Evolutionary conservation across 2,888 invertebrate genomes (phyloP).

Genomic region (Pachliopta kotzebuea): DNA sequence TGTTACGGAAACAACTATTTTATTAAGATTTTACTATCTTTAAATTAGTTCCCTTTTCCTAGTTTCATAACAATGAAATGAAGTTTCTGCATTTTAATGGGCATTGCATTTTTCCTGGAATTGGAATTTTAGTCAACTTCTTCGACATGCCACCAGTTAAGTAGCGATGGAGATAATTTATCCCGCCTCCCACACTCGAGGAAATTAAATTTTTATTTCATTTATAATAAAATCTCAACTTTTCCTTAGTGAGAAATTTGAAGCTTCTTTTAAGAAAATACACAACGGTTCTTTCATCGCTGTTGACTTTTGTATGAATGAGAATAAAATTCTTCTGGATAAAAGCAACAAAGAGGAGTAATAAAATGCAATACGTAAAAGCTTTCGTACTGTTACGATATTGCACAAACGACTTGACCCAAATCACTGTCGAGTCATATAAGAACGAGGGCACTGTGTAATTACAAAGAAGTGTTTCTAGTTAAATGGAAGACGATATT

Average conservation of each 20-base stretch:
- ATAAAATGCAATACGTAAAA: conserved; percentile 30
- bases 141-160: no score
- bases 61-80: neutral
- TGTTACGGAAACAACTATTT: no score
- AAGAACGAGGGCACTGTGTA: conserved; percentile 18
- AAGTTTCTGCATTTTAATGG: neutral
- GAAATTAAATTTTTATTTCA: conserved; percentile 2
- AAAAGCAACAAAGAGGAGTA: conserved; percentile 20
- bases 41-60: no score
- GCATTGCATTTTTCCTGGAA: no score
- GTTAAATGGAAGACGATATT: conserved; percentile 11
- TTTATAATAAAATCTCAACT: neutral
- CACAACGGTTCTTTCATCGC: conserved; percentile 16
- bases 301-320: conserved; percentile 19
- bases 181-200: neutral
- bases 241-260: conserved; percentile 10
- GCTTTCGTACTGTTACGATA: conserved; percentile 24
- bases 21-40: no score
- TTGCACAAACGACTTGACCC: conserved; percentile 28
- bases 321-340: conserved; percentile 23
- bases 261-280: conserved; percentile 21
- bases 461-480: conserved; percentile 21
- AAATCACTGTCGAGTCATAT: conserved; percentile 19
- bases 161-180: no score
- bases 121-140: no score